Evolutionary conservation across 2,113 vertebrate species (phyloP).

Genomic region (Perca flavescens): DNA sequence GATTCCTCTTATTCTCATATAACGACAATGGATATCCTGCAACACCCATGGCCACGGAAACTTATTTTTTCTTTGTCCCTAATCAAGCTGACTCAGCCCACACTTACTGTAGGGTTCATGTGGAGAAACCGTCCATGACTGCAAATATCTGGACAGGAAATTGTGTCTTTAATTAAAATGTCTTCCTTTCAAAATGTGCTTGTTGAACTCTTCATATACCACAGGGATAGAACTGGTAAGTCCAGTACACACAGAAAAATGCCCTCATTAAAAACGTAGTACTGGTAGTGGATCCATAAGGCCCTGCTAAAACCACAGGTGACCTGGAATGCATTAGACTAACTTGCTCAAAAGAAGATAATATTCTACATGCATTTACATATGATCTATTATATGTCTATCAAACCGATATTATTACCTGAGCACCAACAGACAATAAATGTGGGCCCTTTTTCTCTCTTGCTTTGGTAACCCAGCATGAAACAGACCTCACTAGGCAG

Average conservation of each 20-base stretch:
- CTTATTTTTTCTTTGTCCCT: conserved; percentile 38
- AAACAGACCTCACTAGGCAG: conserved; percentile 37
- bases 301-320: not conserved
- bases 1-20: conserved; percentile 4
- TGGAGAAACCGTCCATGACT: conserved; percentile 49
- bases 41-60: conserved; percentile 34
- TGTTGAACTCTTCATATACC: conserved; percentile 31
- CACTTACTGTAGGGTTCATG: conserved; percentile 5
- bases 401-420: not conserved
- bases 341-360: not conserved
- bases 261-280: not conserved
- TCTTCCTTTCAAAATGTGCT: conserved; percentile 41
- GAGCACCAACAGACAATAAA: not conserved
- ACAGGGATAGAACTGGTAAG: conserved; percentile 11
- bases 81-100: conserved; percentile 68
- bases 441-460: not conserved
- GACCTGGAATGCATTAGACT: not conserved
- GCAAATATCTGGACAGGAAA: conserved; percentile 54
- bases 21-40: conserved; percentile 12
- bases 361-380: conserved; percentile 5
- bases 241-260: not conserved
- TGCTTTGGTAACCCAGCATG: conserved; percentile 33
- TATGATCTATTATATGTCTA: not conserved
- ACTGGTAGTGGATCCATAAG: not conserved
- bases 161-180: conserved; percentile 53